Percentiles rank a stretch among this genome's conserved stretches.
Evolutionary conservation across 2,113 vertebrate species (phyloP).

Genomic region (Oreotrochilus melanogaster): DNA sequence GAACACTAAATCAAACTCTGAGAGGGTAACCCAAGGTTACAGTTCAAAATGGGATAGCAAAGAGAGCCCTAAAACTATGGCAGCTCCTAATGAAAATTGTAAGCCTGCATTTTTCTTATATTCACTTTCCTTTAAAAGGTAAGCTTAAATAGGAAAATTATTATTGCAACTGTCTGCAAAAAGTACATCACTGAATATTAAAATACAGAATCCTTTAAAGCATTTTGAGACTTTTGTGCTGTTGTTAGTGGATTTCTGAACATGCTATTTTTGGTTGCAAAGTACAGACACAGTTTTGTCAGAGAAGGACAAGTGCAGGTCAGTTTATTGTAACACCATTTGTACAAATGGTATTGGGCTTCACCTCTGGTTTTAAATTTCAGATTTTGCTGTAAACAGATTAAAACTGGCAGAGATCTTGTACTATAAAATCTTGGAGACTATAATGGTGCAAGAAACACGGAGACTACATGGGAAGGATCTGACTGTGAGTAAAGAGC

Average conservation of each 20-base stretch:
- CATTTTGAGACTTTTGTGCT: not conserved
- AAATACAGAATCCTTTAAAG: not conserved
- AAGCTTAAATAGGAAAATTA: not conserved
- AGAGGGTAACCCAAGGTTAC: not conserved
- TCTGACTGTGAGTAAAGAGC: slow-evolving; percentile 88
- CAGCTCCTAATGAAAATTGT: not conserved
- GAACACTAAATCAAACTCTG: not conserved
- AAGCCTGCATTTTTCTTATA: not conserved
- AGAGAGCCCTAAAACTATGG: not conserved
- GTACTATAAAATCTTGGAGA: slow-evolving; percentile 96
- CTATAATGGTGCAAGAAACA: slow-evolving; percentile 90
- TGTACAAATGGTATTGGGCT: not conserved
- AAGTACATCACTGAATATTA: not conserved
- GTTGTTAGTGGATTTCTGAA: not conserved
- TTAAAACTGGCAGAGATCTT: slow-evolving; percentile 95
- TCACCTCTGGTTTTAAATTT: slow-evolving; percentile 44
- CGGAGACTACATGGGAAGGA: slow-evolving; percentile 92
- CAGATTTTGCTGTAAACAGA: slow-evolving; percentile 96
- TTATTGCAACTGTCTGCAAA: not conserved
- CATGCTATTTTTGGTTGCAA: not conserved
- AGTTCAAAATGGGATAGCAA: not conserved
- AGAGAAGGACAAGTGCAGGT: not conserved
- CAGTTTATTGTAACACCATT: not conserved
- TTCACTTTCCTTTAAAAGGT: not conserved
- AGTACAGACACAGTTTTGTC: not conserved